Base-by-base conservation (phyloP, 1,140 invertebrate genomes). In the Microplitis demolitor region DNA sequence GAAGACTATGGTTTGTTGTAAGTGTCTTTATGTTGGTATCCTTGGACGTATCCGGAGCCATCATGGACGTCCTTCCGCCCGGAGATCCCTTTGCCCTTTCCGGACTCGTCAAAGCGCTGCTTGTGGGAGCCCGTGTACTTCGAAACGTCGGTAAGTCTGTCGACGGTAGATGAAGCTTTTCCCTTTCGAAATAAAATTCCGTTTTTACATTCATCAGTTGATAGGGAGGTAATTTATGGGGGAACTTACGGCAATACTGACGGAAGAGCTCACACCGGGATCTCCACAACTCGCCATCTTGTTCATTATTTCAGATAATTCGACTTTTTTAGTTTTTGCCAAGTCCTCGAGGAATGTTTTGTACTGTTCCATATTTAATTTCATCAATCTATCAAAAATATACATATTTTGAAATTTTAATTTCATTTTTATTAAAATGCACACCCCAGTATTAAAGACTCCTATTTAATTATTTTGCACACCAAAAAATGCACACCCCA, bases 41-140 rank as follows among this genome's bases (percentile, higher is more conserved):
- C 95, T n/a, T 91, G 89, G 16, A 97, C 95, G 81, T 97, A 97
- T 24, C 96, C 96, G 0, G 94, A 94, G 8, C 85, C 88, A 78
- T 96, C 93, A 3, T 90, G 84, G 6, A 94, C 34, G 78, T 97
- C 95, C 78, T 93, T 95, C 51, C 95, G 89, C 13, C 96, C 96
- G 33, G 93, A 91, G 70, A 95, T 95, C 1, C 96, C 96, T 80
- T 94, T 93, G n/a, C 95, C 95, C 85, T 95, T 96, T 16, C 95
- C 96, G 1, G 88, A 87, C 58, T 93, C 91, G 84, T 96, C 95
- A 81, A 96, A 97, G 37, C 96, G 90, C 76, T 96, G 93, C 81
- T 94, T 96, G 83, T 96, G 95, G 0, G 95, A 95, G 5, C 96
- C 96, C 0, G 96, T 97, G 86, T 96, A 98, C 83, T 95, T 96